Conservation (phyloP, 2,113 vertebrate species). For the Poeciliopsis retropinna region DNA sequence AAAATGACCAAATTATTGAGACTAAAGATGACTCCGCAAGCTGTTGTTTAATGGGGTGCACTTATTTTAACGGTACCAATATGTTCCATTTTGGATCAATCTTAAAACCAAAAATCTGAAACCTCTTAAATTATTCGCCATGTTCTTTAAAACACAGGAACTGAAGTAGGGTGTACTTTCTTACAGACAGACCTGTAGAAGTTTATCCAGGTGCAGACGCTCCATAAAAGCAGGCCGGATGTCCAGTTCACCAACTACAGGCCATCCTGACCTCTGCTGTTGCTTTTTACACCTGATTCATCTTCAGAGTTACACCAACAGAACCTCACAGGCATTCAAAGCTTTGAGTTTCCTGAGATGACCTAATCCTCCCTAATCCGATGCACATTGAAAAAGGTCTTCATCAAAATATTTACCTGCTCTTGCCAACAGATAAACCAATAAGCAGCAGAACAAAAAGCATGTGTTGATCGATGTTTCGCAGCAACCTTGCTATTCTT, state of each 20-base stretch:
- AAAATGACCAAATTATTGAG: no score
- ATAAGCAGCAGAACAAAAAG: background rate
- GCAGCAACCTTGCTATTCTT: background rate
- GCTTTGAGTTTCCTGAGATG: slow-evolving; percentile 48
- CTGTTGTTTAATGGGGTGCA: no score
- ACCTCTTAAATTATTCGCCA: background rate
- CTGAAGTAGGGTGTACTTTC: background rate
- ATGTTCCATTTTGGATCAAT: no score
- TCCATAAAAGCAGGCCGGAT: background rate
- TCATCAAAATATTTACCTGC: background rate
- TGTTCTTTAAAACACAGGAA: background rate
- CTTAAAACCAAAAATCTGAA: no score
- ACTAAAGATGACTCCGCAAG: no score
- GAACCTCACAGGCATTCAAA: slow-evolving; percentile 19
- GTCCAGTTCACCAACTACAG: background rate
- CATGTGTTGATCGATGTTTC: background rate
- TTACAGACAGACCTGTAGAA: background rate
- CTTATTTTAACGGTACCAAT: no score
- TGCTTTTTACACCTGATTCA: slow-evolving; percentile 16
- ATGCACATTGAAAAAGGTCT: slow-evolving; percentile 41
- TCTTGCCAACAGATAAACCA: background rate
- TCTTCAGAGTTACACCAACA: slow-evolving; percentile 15
- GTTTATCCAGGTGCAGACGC: background rate
- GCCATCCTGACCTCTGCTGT: slow-evolving; percentile 20
- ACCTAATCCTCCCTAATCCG: slow-evolving; percentile 55